Evolutionary conservation across 2,797 vertebrate genomes (phyloP).

Genomic region (Bucorvus abyssinicus): DNA sequence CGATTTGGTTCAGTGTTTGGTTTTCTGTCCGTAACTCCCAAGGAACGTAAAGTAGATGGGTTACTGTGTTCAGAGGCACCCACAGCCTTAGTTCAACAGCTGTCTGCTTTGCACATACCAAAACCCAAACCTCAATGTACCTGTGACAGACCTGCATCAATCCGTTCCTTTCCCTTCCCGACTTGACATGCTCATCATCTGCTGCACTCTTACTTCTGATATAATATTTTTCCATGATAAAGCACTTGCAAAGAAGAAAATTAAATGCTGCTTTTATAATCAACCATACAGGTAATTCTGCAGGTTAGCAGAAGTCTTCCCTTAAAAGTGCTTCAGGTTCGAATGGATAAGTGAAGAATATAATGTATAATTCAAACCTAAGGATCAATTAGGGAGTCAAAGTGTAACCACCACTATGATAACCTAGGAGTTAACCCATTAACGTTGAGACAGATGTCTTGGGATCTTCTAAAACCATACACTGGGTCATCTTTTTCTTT

Average conservation of each 20-base stretch:
- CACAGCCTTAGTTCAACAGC: background rate
- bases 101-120: background rate
- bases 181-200: background rate
- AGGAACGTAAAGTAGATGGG: background rate
- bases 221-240: background rate
- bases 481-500: background rate
- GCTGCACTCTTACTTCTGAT: background rate
- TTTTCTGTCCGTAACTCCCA: background rate
- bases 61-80: background rate
- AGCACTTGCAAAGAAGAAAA: background rate
- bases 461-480: background rate
- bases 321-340: background rate
- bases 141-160: background rate
- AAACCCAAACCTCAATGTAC: background rate
- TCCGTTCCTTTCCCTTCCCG: background rate
- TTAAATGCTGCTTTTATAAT: background rate
- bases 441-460: background rate
- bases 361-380: background rate
- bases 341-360: background rate
- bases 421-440: background rate
- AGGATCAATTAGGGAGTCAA: background rate
- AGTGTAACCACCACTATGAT: background rate
- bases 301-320: background rate
- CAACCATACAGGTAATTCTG: background rate
- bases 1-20: background rate